Base-by-base conservation (phyloP, 1,140 invertebrate genomes). In the Cyclargus thomasi region DNA sequence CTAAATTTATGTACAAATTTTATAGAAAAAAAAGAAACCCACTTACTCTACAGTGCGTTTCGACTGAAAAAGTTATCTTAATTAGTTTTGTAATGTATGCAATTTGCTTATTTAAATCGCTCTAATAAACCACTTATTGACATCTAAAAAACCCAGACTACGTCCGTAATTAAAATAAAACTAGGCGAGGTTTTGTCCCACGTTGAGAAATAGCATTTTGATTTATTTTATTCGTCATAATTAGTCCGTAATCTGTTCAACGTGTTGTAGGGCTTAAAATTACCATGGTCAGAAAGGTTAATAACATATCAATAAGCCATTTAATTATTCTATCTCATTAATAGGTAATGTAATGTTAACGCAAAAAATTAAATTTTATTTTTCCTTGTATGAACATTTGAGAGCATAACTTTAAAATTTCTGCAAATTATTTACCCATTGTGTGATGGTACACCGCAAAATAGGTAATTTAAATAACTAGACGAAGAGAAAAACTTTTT, bases 81-180 rank as follows among this genome's bases (percentile, higher is more conserved):
- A 16, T 11, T 47, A 14, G 39, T 47, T 47, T 47, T 47, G 69
- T 68, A 64, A 55, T 69, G 69, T 74, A 73, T 74, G 72, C 70
- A 76, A 76, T 70, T 76, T 64, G 71, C 67, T 72, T 59, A 62
- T 68, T 66, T 65, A 71, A 67, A 69, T 63, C 62, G 62, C 67
- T 57, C 66, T 59, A 68, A 64, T 64, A 59, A 63, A 69, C 67
- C 59, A 39, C 64, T 70, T 64, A 64, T 18, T 68, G 20, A 36
- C 53, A 57, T 62, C 68, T 70, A 73, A 74, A 77, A 78, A 76
- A 74, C 73, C 73, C 76, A 76, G 73, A 74, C 69, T 18, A 62
- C 59, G 72, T 76, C 76, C 76, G 70, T 68, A 65, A 74, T 74
- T 73, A 68, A 55, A 72, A 69, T 73, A 70, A 74, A 71, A 73